Conservation (phyloP, 2,888 invertebrate genomes). For the Hyposoter dolosus region DNA sequence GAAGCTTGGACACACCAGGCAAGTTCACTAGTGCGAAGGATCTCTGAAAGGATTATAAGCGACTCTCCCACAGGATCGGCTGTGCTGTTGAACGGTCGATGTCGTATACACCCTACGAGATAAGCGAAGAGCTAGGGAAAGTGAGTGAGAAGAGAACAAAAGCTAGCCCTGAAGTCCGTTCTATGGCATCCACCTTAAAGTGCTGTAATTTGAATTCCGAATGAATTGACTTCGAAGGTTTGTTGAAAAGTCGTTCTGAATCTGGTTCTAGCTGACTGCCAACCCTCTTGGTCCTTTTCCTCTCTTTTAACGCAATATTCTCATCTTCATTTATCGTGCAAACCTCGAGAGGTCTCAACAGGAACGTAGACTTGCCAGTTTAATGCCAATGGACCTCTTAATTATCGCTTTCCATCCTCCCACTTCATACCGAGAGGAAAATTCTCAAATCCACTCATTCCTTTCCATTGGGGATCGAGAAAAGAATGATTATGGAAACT, state of each 20-base stretch:
- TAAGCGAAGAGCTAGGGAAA: neutral
- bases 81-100: constrained; percentile 18
- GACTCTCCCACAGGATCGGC: constrained; percentile 19
- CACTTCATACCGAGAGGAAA: constrained; percentile 29
- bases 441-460: constrained; percentile 40
- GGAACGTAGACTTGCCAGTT: constrained; percentile 28
- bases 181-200: constrained; percentile 59
- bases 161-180: constrained; percentile 40
- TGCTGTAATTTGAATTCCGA: constrained; percentile 81
- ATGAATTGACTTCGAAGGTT: constrained; percentile 79
- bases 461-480: constrained; percentile 14
- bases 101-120: constrained; percentile 1
- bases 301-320: constrained; percentile 35
- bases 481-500: constrained; percentile 55
- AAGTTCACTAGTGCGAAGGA: constrained; percentile 48
- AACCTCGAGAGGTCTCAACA: constrained; percentile 42
- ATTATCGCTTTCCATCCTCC: constrained; percentile 65
- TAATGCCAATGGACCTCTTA: constrained; percentile 68
- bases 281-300: constrained; percentile 18
- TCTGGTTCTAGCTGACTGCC: constrained; percentile 67
- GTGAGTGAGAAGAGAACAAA: constrained; percentile 33
- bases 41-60: constrained; percentile 57
- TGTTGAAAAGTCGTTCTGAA: constrained; percentile 75
- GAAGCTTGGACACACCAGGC: constrained; percentile 42
- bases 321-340: constrained; percentile 51